Evolutionary conservation across 2,797 vertebrate genomes (phyloP).

Genomic region (Craterocephalus amniculus): DNA sequence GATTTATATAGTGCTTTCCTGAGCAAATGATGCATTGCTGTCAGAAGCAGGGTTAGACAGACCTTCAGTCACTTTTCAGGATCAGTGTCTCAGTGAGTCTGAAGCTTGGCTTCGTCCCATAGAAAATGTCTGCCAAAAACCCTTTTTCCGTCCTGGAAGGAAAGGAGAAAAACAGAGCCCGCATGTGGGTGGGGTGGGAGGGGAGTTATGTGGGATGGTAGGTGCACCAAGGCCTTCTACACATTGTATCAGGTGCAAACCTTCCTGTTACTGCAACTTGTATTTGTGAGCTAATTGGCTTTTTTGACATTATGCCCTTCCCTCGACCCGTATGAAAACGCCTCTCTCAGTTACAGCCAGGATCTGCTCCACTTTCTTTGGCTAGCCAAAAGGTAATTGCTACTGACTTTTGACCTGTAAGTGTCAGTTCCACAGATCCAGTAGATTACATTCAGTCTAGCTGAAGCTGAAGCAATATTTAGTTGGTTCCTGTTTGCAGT

Average conservation of each 20-base stretch:
- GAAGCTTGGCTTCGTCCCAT: slow-evolving; percentile 21
- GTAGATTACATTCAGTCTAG: slow-evolving; percentile 40
- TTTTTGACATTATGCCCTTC: slow-evolving; percentile 50
- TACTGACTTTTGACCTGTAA: slow-evolving; percentile 55
- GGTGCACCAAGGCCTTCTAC: background rate
- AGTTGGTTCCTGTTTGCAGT: slow-evolving; percentile 15
- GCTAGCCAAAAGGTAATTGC: slow-evolving; percentile 56
- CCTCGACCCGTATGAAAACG: slow-evolving; percentile 54
- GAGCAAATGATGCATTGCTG: slow-evolving; percentile 36
- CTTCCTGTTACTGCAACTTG: slow-evolving; percentile 34
- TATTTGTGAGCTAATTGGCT: slow-evolving; percentile 64
- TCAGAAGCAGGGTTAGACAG: slow-evolving; percentile 21
- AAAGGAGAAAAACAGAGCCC: slow-evolving; percentile 6
- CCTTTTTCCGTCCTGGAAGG: slow-evolving; percentile 21
- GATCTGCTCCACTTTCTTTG: slow-evolving; percentile 47
- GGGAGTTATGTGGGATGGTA: background rate
- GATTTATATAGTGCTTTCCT: slow-evolving; percentile 40
- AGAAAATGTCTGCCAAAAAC: slow-evolving; percentile 22
- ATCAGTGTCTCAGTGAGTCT: slow-evolving; percentile 32
- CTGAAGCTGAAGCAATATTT: slow-evolving; percentile 25
- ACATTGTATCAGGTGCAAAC: slow-evolving; percentile 25
- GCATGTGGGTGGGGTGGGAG: slow-evolving; percentile 1
- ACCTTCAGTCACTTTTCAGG: slow-evolving; percentile 34
- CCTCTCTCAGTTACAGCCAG: slow-evolving; percentile 18
- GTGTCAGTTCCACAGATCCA: slow-evolving; percentile 37